Percentiles rank a stretch among this genome's conserved stretches.
Evolutionary conservation across 1,140 invertebrate genomes (phyloP).

Genomic region (Muscidifurax raptorellus): DNA sequence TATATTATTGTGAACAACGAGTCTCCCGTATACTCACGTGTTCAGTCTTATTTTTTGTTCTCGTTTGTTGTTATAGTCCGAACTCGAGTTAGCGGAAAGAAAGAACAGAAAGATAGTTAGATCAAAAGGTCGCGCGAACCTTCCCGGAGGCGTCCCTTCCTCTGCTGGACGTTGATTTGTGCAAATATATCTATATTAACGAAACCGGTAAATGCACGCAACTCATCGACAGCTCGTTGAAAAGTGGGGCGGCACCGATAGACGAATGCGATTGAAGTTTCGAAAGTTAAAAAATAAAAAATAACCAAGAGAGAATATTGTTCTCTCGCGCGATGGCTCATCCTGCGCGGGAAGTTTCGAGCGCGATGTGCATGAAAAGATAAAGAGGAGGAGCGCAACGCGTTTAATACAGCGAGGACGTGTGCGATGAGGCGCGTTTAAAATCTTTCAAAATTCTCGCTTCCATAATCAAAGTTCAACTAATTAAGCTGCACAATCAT

Average conservation of each 20-base stretch:
- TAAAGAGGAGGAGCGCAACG: background rate
- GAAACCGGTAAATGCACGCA: background rate
- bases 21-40: background rate
- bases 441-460: background rate
- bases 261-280: background rate
- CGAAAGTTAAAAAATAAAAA: background rate
- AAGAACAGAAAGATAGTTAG: background rate
- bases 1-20: background rate
- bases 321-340: background rate
- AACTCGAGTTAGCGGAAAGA: background rate
- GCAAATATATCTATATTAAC: background rate
- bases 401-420: background rate
- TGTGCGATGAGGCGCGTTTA: background rate
- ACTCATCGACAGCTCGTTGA: constrained; percentile 13
- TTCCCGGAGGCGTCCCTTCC: background rate
- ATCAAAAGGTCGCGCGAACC: background rate
- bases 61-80: background rate
- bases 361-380: background rate
- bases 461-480: too few relatives aligned
- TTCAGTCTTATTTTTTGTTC: background rate
- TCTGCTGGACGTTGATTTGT: background rate
- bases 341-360: background rate
- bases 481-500: too few relatives aligned
- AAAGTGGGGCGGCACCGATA: background rate
- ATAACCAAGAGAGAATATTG: background rate